Conservation (phyloP, 1,140 invertebrate species). For the Solenopsis invicta region DNA sequence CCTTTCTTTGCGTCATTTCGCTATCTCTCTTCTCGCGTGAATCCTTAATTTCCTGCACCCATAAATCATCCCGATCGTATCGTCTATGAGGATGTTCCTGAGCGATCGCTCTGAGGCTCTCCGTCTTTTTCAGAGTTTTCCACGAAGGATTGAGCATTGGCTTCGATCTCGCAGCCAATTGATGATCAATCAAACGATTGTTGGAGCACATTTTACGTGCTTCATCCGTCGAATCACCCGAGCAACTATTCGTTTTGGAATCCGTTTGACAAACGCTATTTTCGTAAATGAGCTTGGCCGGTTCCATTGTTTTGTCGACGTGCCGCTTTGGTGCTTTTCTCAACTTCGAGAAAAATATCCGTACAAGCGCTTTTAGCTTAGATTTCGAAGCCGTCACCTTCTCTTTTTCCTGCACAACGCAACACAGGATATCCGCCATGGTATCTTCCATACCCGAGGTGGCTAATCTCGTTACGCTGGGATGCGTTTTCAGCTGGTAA, state of each 20-base stretch:
- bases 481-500: conserved; percentile 67
- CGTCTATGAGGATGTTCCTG: conserved; percentile 39
- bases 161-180: not conserved
- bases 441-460: conserved; percentile 62
- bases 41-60: conserved; percentile 49
- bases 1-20: not conserved
- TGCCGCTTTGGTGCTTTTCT: conserved; percentile 17
- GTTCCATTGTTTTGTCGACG: not conserved
- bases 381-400: conserved; percentile 21
- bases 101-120: not conserved
- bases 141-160: not conserved
- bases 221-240: conserved; percentile 50
- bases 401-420: conserved; percentile 44
- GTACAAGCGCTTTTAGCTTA: conserved; percentile 60
- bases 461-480: conserved; percentile 74
- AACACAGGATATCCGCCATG: conserved; percentile 68
- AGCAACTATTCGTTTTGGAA: conserved; percentile 41
- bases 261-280: conserved; percentile 64
- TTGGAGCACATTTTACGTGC: not conserved
- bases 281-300: conserved; percentile 64
- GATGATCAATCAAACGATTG: not conserved
- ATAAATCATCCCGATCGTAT: conserved; percentile 63
- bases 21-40: not conserved
- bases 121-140: not conserved
- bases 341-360: conserved; percentile 60